A percentile compares a stretch with the other conserved stretches of the same genome.
Evolutionary conservation across 2,797 vertebrate species (phyloP).

Genomic region (Myotis vivesi): DNA sequence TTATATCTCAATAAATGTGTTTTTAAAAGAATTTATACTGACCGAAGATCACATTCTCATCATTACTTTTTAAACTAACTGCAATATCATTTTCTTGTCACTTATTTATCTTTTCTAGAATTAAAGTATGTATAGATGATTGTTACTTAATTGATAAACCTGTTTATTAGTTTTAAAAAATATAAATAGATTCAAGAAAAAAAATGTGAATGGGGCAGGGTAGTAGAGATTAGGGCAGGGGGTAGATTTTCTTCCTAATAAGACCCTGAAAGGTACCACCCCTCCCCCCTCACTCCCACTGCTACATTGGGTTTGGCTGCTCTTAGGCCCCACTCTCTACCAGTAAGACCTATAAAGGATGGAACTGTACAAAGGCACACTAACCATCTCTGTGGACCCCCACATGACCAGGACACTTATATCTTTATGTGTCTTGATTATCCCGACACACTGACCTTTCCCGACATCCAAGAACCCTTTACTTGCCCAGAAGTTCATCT

Average conservation of each 20-base stretch:
- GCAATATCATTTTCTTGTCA: not conserved
- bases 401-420: not conserved
- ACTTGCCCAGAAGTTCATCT: not conserved
- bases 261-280: not conserved
- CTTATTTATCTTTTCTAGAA: not conserved
- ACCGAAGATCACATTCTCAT: not conserved
- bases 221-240: not conserved
- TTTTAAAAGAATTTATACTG: not conserved
- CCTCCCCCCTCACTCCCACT: not conserved
- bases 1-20: not conserved
- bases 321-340: not conserved
- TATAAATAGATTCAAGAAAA: not conserved
- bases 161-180: not conserved
- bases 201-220: not conserved
- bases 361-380: not conserved
- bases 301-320: not conserved
- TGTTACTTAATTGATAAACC: not conserved
- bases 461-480: not conserved
- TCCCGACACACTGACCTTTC: not conserved
- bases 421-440: not conserved
- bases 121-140: not conserved
- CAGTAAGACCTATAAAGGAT: not conserved
- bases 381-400: not conserved
- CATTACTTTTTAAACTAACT: conserved; percentile 12
- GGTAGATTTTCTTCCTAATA: not conserved